Base-by-base conservation (phyloP, 2,113 vertebrate genomes). In the Onychorhynchus coronatus region DNA sequence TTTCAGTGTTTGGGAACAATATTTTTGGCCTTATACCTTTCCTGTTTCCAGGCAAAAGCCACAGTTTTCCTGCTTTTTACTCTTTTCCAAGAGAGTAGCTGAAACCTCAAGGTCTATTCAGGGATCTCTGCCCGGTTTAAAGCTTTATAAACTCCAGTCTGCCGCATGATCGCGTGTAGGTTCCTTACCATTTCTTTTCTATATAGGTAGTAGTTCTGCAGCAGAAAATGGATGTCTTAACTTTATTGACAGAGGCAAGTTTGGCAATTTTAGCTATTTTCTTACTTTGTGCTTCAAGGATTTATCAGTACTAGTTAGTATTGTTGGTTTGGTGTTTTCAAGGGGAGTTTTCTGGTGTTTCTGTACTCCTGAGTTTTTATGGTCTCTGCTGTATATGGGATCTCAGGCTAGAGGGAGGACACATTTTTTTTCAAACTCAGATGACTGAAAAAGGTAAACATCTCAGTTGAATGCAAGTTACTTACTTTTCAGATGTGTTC, bases 41-140 rank as follows among this genome's bases (percentile, higher is more conserved):
- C 67, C 63, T 91, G 46, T 88, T 95, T 96, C 87, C 88, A 95
- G 88, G 90, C 56, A 95, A 95, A 96, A 96, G 72, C 85, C 74
- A 33, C 89, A 63, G 46, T 97, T 95, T 96, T 91, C 67, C 88
- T 93, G 73, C 61, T 82, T 93, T 88, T 77, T 94, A n/a, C 52
- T 75, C 30, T 95, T 93, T 95, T 96, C 68, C 75, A 93, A 52
- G 85, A 78, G 78, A 73, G 75, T 41, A 42, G 62, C 50, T 89
- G 76, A 92, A 94, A 70, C 85, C 85, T 93, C 89, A 92, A 87
- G 42, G 62, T 95, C 91, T 95, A 14, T 91, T 93, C 70, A 52
- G 81, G 85, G 78, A 94, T 86, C 59, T 93, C 44, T 95, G 79
- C 94, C 86, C 24, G 1, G 55, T 76, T 86, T 85, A 76, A 94